A percentile compares a stretch with the other conserved stretches of the same genome.
Conservation (phyloP, 1,140 invertebrate species). For the Dysdera silvatica region DNA sequence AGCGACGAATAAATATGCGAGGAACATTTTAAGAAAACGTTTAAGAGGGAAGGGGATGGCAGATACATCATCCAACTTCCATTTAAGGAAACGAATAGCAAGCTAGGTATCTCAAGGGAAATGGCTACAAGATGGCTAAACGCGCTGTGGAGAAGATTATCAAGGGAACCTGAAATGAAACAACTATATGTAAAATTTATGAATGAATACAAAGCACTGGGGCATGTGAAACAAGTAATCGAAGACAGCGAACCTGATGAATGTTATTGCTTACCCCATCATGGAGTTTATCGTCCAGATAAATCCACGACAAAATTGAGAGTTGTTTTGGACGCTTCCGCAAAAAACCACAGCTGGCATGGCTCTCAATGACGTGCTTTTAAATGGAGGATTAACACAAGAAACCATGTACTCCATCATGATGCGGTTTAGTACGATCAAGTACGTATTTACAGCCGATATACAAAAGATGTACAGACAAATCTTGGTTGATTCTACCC, state of each 20-base stretch:
- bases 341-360: not conserved
- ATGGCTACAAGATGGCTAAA: not conserved
- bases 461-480: not conserved
- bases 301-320: too few relatives aligned
- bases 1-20: not conserved
- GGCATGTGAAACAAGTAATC: not conserved
- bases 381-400: not conserved
- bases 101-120: not conserved
- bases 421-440: not conserved
- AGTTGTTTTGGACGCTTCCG: not conserved
- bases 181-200: not conserved
- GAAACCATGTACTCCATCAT: not conserved
- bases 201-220: not conserved
- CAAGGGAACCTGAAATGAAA: not conserved
- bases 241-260: not conserved
- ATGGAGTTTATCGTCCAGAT: not conserved
- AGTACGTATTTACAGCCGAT: not conserved
- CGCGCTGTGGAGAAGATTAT: not conserved
- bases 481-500: not conserved
- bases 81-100: not conserved
- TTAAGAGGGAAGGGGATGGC: not conserved
- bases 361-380: not conserved
- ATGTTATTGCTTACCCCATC: not conserved
- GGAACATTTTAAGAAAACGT: not conserved
- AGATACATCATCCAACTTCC: not conserved